Conservation (phyloP, 2,888 invertebrate species). For the Dione vanillae region DNA sequence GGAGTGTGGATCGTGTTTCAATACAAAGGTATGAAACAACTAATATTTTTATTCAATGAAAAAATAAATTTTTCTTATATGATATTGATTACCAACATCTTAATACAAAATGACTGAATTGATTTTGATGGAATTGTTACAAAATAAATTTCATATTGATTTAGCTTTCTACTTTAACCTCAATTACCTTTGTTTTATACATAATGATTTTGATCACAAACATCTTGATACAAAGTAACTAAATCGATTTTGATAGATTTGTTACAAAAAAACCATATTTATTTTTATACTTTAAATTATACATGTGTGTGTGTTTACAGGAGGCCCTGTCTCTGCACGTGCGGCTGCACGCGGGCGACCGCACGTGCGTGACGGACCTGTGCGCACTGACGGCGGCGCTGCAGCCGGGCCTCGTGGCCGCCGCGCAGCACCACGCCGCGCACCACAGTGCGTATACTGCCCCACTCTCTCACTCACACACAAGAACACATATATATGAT, state of each 20-base stretch:
- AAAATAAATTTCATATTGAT: too few relatives aligned
- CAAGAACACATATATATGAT: too few relatives aligned
- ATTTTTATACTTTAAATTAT: too few relatives aligned
- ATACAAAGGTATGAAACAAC: constrained; percentile 68
- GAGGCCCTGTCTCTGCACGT: constrained; percentile 92
- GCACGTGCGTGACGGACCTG: constrained; percentile 91
- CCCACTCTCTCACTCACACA: too few relatives aligned
- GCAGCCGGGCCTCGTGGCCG: constrained; percentile 87
- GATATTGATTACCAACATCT: too few relatives aligned
- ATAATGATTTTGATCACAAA: too few relatives aligned
- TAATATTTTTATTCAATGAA: too few relatives aligned
- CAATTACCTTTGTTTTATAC: too few relatives aligned
- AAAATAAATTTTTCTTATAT: too few relatives aligned
- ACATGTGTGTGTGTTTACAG: constrained; percentile 58
- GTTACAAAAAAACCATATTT: too few relatives aligned
- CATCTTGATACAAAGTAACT: neutral
- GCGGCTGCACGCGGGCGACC: constrained; percentile 91
- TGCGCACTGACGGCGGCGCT: constrained; percentile 91
- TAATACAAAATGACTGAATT: neutral
- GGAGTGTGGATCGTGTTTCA: constrained; percentile 81
- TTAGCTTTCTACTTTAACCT: too few relatives aligned
- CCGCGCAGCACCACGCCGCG: constrained; percentile 54
- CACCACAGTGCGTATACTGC: constrained; percentile 56
- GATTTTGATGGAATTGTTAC: neutral
- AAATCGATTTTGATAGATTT: neutral